A percentile compares a stretch with the other conserved stretches of the same genome.
Evolutionary conservation across 2,888 invertebrate genomes (phyloP).

Genomic region (Arctia plantaginis): DNA sequence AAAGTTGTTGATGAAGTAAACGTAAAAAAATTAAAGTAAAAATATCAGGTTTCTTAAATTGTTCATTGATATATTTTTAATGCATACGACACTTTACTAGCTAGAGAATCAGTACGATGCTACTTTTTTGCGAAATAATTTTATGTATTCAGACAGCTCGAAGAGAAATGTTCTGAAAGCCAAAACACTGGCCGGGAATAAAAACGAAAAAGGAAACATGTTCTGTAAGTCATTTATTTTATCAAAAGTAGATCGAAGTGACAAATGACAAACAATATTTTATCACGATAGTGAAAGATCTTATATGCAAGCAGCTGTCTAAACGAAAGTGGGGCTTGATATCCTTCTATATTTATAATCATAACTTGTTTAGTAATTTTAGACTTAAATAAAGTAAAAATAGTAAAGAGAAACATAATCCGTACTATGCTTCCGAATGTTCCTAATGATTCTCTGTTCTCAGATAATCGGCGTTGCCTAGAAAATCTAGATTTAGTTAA

Average conservation of each 20-base stretch:
- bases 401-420: slow-evolving; percentile 62
- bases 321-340: background rate
- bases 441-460: slow-evolving; percentile 68
- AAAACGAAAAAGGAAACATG: slow-evolving; percentile 34
- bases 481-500: slow-evolving; percentile 25
- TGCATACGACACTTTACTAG: background rate
- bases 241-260: slow-evolving; percentile 39
- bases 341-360: background rate
- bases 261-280: slow-evolving; percentile 45
- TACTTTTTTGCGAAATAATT: slow-evolving; percentile 20
- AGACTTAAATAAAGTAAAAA: slow-evolving; percentile 37
- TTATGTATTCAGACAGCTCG: slow-evolving; percentile 27
- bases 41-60: too few species aligned
- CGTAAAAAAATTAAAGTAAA: too few species aligned
- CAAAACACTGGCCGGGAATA: slow-evolving; percentile 31
- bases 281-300: slow-evolving; percentile 24
- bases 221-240: slow-evolving; percentile 36
- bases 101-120: slow-evolving; percentile 15
- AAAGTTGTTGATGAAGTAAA: too few species aligned
- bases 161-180: slow-evolving; percentile 26
- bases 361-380: background rate
- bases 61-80: too few species aligned
- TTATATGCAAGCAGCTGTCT: background rate
- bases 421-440: slow-evolving; percentile 55
- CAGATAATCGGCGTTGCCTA: slow-evolving; percentile 58